Evolutionary conservation across 64 coral and sea anemone genomes (phyloP), one percentile per base, ranked within the genome.

Genomic region (Stylophora pistillata): DNA sequence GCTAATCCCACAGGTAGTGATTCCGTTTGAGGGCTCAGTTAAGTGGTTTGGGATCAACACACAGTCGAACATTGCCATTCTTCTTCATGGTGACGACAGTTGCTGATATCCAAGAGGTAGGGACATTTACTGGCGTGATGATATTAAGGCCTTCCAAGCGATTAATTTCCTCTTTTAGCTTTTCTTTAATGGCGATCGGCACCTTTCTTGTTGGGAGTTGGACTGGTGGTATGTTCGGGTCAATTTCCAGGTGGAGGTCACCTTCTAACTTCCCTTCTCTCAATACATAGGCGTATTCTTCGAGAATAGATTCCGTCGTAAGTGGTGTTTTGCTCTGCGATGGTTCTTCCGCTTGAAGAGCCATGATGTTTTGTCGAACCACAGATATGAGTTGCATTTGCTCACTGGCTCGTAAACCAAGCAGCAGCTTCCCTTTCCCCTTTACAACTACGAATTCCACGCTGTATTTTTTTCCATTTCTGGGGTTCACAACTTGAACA

Each of bases 331-430:
- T n/a, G n/a, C n/a, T n/a, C n/a, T n/a, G n/a, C n/a, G n/a, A n/a
- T n/a, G n/a, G n/a, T n/a, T n/a, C n/a, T n/a, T n/a, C n/a, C n/a
- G n/a, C n/a, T n/a, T n/a, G n/a, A n/a, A n/a, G n/a, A n/a, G n/a
- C n/a, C n/a, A n/a, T n/a, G n/a, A n/a, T n/a, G n/a, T n/a, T n/a
- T n/a, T n/a, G n/a, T n/a, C n/a, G n/a, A n/a, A n/a, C n/a, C n/a
- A n/a, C n/a, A n/a, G n/a, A n/a, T n/a, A n/a, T n/a, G n/a, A 87
- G 76, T 31, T 87, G 59, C 84, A 92, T 81, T 78, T 87, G 90
- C 30, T 93, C 76, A 27, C 66, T 89, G 15, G 78, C 78, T 89
- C 58, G 33, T 25, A 63, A 88, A 12, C 86, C 78, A 27, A 93
- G 54, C 18, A 93, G 66, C 5, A 65, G 78, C 33, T 18, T 93